These are phyloP conservation scores for Drosophila lini DNA, from an alignment of 1,140 invertebrate genomes.

Conservation along the genomic window DNA sequence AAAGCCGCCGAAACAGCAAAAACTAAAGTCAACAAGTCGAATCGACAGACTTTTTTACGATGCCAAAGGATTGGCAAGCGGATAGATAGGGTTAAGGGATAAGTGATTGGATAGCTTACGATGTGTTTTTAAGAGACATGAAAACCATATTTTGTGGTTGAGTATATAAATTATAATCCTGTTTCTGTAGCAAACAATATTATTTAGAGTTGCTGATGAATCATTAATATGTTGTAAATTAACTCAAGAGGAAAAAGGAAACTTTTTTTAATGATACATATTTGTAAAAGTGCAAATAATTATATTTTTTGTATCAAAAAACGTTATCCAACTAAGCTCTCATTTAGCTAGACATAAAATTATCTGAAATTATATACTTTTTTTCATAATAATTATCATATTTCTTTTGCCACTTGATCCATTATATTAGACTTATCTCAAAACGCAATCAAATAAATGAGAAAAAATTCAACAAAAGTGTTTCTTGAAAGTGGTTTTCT, in stretches of 20 bases:
- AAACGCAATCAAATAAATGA: slow-evolving; percentile 1
- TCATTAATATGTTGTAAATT: too few species aligned
- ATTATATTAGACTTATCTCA: not conserved
- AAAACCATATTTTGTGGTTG: slow-evolving; percentile 6
- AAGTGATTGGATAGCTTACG: slow-evolving; percentile 48
- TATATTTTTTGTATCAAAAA: not conserved
- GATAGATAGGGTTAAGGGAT: slow-evolving; percentile 16
- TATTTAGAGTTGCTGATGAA: not conserved
- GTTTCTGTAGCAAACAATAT: not conserved
- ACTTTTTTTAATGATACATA: too few species aligned
- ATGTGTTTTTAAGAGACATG: slow-evolving; percentile 27
- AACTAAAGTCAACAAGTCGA: slow-evolving; percentile 47
- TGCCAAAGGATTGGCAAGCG: slow-evolving; percentile 16
- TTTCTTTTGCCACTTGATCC: not conserved
- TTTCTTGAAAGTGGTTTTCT: not conserved
- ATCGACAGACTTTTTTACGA: slow-evolving; percentile 34
- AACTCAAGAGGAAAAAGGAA: too few species aligned
- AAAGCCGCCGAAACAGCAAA: slow-evolving; percentile 38
- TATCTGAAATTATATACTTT: not conserved
- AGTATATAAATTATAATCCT: slow-evolving; percentile 7
- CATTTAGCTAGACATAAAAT: not conserved
- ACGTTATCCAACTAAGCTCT: not conserved
- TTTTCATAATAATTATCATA: not conserved
- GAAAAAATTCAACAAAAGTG: not conserved
- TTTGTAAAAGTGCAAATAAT: not conserved